These are phyloP conservation scores for Podabrus alpinus DNA, from an alignment of 2,888 invertebrate genomes.

Conservation along the genomic window DNA sequence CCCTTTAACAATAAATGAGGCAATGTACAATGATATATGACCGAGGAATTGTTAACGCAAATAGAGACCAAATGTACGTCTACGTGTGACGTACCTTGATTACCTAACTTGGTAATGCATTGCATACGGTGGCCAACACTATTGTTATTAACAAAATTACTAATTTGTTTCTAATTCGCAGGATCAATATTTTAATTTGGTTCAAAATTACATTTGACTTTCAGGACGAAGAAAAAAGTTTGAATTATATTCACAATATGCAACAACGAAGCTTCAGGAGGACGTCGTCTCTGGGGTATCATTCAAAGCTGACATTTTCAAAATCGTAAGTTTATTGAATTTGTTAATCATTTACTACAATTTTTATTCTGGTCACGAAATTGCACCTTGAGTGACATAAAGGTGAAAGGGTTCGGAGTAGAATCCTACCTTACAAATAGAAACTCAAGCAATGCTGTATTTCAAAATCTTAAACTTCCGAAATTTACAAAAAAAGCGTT, in stretches of 20 bases:
- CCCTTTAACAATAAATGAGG: conserved; percentile 14
- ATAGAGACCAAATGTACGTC: conserved; percentile 14
- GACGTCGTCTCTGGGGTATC: not conserved
- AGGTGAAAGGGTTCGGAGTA: not conserved
- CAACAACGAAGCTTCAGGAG: not conserved
- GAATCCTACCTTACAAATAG: not conserved
- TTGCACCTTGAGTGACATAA: not conserved
- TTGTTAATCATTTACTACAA: not conserved
- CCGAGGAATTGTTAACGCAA: conserved; percentile 14
- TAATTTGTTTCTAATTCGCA: not conserved
- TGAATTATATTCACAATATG: not conserved
- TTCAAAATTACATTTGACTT: not conserved
- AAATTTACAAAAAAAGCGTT: no score
- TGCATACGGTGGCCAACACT: conserved; percentile 35
- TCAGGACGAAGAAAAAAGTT: not conserved
- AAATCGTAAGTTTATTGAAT: not conserved
- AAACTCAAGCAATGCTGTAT: not conserved
- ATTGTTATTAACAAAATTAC: conserved; percentile 30
- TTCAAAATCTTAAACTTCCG: no score
- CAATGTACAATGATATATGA: conserved; percentile 16
- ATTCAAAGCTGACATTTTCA: not conserved
- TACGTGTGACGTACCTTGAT: conserved; percentile 18
- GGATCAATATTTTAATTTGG: no score
- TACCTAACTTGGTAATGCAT: conserved; percentile 29
- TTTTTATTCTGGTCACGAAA: not conserved